phyloP scores from a whole-genome alignment of 2,797 vertebrate species.

The Sternotherus odoratus region DNA sequence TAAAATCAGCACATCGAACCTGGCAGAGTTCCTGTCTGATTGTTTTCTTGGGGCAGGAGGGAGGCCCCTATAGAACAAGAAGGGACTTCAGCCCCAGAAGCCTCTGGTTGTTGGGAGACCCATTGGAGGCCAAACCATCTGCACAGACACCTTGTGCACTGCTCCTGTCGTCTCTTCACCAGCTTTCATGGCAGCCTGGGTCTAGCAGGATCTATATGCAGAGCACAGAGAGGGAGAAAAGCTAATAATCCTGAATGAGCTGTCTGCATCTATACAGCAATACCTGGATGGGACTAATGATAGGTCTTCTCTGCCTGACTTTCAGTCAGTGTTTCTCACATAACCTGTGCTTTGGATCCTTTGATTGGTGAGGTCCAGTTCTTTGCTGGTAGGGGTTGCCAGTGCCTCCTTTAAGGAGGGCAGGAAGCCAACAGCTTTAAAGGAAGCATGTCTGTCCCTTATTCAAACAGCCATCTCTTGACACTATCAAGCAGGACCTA shows the following conservation, averaged over 20 bases:
- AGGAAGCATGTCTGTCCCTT: background rate
- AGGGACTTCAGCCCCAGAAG: background rate
- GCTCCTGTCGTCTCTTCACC: background rate
- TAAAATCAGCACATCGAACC: background rate
- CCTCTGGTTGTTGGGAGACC: background rate
- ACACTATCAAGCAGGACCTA: background rate
- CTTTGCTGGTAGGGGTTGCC: background rate
- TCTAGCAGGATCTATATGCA: background rate
- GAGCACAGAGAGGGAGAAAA: background rate
- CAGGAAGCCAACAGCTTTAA: background rate
- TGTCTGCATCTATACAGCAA: background rate
- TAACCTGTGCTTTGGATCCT: background rate
- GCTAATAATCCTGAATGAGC: background rate
- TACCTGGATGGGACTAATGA: background rate
- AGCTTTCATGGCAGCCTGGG: background rate
- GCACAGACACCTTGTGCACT: background rate
- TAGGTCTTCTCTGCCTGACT: background rate
- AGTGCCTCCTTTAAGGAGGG: background rate
- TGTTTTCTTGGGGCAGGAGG: slow-evolving; percentile 2
- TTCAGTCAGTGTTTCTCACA: background rate
- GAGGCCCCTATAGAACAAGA: background rate
- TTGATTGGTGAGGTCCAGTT: background rate
- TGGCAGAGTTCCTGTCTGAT: background rate
- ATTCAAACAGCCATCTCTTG: background rate
- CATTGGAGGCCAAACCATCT: background rate